These are phyloP conservation scores for Mastomys natalensis DNA, from an alignment of 2,113 vertebrate species.

Conservation along the genomic window DNA sequence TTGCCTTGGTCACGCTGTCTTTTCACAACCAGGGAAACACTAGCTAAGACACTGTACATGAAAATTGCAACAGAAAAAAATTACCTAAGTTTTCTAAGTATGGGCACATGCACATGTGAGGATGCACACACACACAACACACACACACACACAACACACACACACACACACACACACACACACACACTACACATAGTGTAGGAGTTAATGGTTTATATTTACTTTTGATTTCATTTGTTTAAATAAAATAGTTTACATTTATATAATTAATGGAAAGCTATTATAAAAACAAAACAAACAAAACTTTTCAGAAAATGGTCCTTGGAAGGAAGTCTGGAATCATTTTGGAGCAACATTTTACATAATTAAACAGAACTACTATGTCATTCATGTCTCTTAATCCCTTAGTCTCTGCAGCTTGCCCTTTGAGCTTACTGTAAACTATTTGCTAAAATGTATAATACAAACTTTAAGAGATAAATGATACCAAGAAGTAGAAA, in stretches of 20 bases:
- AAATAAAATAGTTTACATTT: neutral
- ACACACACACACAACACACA: neutral
- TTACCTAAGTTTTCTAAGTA: neutral
- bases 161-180: neutral
- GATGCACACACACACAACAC: too few relatives aligned
- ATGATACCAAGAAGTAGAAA: neutral
- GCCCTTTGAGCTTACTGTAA: neutral
- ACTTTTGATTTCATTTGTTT: neutral
- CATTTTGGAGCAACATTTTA: neutral
- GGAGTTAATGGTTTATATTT: neutral
- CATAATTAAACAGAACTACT: neutral
- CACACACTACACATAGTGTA: neutral
- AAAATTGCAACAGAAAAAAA: too few relatives aligned
- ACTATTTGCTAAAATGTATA: neutral
- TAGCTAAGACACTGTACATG: too few relatives aligned
- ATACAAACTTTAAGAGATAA: neutral
- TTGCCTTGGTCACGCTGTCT: too few relatives aligned
- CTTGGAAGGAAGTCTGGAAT: neutral
- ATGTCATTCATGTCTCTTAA: neutral
- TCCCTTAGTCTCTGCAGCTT: neutral
- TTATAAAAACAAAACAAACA: neutral
- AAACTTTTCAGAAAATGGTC: neutral
- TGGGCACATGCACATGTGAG: too few relatives aligned
- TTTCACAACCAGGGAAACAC: too few relatives aligned
- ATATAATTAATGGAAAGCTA: neutral